Conservation (phyloP, 2,888 invertebrate genomes). For the Drosophila mimica region DNA sequence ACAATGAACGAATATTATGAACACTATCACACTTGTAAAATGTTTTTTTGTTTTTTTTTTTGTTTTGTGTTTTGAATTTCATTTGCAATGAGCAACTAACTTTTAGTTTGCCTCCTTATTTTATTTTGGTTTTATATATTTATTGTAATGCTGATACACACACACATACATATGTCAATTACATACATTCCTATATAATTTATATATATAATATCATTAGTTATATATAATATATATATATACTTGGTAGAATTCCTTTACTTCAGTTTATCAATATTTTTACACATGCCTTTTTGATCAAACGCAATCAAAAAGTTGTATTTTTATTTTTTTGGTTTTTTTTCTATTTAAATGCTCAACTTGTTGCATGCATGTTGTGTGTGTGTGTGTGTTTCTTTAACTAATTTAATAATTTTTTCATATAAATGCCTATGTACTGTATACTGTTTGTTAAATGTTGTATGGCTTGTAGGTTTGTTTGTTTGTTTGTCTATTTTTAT, state of each 20-base stretch:
- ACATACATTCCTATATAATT: conserved; percentile 62
- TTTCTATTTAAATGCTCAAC: conserved; percentile 74
- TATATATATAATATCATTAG: conserved; percentile 74
- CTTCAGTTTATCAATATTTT: conserved; percentile 42
- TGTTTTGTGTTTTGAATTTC: conserved; percentile 45
- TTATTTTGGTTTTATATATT: conserved; percentile 22
- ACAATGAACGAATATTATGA: conserved; percentile 78
- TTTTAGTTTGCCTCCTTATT: conserved; percentile 40
- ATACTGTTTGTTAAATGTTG: conserved; percentile 35
- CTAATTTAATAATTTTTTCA: conserved; percentile 42
- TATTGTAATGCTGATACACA: conserved; percentile 67
- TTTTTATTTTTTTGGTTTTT: conserved; percentile 33
- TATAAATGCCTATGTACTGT: conserved; percentile 67
- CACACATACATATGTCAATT: conserved; percentile 64
- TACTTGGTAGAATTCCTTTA: conserved; percentile 72
- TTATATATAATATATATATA: conserved; percentile 64
- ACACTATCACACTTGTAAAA: conserved; percentile 83
- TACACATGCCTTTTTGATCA: conserved; percentile 71
- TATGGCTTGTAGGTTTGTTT: conserved; percentile 42
- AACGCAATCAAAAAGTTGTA: conserved; percentile 75
- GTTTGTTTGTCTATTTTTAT: conserved; percentile 18
- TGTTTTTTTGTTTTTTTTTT: conserved; percentile 59
- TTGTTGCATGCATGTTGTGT: conserved; percentile 65
- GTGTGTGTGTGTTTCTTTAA: conserved; percentile 36
- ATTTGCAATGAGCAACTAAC: conserved; percentile 69